phyloP scores from a whole-genome alignment of 2,888 invertebrate genomes.

The Ptychoptera contaminata region DNA sequence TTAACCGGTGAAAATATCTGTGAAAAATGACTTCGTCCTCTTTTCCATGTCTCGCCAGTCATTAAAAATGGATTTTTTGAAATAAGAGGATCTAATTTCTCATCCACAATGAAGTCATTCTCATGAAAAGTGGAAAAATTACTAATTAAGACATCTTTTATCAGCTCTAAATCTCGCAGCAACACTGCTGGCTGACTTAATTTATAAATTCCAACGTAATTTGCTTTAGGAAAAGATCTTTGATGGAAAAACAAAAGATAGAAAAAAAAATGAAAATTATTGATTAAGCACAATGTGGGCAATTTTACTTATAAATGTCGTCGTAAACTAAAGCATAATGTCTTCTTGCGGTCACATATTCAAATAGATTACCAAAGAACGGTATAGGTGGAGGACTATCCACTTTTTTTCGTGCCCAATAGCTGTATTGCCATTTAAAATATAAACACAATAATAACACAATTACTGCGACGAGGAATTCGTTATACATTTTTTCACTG shows the following conservation, averaged over 20 bases:
- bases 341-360: not conserved
- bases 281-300: too few species aligned
- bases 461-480: not conserved
- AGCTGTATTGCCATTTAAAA: not conserved
- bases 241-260: not conserved
- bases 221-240: constrained; percentile 8
- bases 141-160: constrained; percentile 8
- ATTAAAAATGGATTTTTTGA: constrained; percentile 4
- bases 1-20: not conserved
- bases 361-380: not conserved
- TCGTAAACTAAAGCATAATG: not conserved
- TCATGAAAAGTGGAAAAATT: constrained; percentile 8
- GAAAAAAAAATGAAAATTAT: not conserved
- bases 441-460: not conserved
- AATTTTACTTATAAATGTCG: not conserved
- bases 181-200: constrained; percentile 9
- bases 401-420: not conserved
- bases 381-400: not conserved
- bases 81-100: constrained; percentile 7
- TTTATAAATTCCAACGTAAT: constrained; percentile 11
- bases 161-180: constrained; percentile 9
- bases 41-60: constrained; percentile 6
- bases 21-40: not conserved
- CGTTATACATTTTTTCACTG: constrained; percentile 2
- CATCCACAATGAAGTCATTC: constrained; percentile 5